Evolutionary conservation across 30 jellyfish, hydroid and myxozoan species (phyloP), one percentile per base, ranked within the genome.

Genomic region (Nemopilema nomurai): DNA sequence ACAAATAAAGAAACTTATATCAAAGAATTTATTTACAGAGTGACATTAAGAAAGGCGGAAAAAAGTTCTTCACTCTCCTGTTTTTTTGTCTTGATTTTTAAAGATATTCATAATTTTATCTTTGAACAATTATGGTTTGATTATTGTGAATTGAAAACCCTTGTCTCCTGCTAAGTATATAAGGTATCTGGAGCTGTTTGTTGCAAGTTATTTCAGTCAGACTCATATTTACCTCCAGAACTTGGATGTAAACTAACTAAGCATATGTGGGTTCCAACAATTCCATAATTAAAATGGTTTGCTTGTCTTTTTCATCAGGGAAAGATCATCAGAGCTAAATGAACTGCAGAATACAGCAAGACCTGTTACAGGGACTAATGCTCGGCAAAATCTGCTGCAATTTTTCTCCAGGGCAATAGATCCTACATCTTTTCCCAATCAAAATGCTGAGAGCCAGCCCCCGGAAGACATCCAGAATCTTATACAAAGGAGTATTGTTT

Each of bases 331-430:
- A 51, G 98, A 92, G 75, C 83, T 92, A 29, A 31, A 87, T 33
- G 86, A 88, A 32, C 82, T 92, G 62, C 98, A 88, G 62, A 91
- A 74, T 62, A 88, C 90, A 18, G 88, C 94, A 50, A 72, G 98
- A 25, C 89, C 94, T 25, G 97, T 88, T 51, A 87, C 98, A 51
- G 97, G 97, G 4, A 72, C 97, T 28, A 65, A 76, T 79, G 90
- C 98, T 26, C 79, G 98, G 53, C 90, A 83, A 0, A 92, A 69
- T 62, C 65, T 92, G 67, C 85, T 87, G 0, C 79, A 68, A 19
- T 92, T 92, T 67, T 92, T 92, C 79, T 53, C 70, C 66, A 53
- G 97, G 50, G 94, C 91, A 23, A 32, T 66, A 13, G 57, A 88
- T 49, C 92, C 96, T 1, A 57, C 33, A 32, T 51, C 80, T 49